These are phyloP conservation scores for Heliconius congener DNA, from an alignment of 1,140 invertebrate genomes.

Conservation along the genomic window DNA sequence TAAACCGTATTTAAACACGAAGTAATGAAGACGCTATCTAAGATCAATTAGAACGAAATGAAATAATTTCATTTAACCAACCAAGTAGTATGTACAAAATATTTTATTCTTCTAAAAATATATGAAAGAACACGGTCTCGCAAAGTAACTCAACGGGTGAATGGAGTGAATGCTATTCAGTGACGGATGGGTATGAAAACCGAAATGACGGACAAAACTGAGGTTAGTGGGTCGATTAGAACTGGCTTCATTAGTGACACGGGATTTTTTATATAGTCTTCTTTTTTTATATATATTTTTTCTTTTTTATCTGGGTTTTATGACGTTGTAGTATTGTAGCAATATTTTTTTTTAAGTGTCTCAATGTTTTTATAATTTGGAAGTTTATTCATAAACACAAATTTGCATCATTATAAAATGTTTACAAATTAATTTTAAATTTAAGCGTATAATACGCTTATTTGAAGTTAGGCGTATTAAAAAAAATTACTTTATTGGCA, in stretches of 20 bases:
- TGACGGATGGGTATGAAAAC: slow-evolving; percentile 24
- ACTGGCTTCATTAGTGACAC: slow-evolving; percentile 26
- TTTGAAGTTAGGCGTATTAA: too few species aligned
- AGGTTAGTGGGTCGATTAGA: slow-evolving; percentile 26
- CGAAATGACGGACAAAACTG: slow-evolving; percentile 26
- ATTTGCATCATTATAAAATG: too few species aligned
- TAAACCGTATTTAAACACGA: neutral
- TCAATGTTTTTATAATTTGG: neutral
- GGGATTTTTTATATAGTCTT: slow-evolving; percentile 17
- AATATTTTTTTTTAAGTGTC: neutral
- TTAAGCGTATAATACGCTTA: too few species aligned
- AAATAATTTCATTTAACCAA: neutral
- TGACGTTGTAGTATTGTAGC: neutral
- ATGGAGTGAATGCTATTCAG: slow-evolving; percentile 24
- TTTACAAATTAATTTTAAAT: too few species aligned
- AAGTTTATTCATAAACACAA: neutral
- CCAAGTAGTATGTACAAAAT: neutral
- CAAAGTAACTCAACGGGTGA: slow-evolving; percentile 1
- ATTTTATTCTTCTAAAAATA: slow-evolving; percentile 13
- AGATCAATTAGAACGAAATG: neutral
- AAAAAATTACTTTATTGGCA: too few species aligned
- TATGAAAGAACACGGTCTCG: slow-evolving; percentile 16
- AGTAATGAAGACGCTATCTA: neutral
- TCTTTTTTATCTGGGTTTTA: neutral
- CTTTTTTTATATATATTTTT: slow-evolving; percentile 9